phyloP scores from a whole-genome alignment of 2,888 invertebrate species.

The Chironomus riparius region DNA sequence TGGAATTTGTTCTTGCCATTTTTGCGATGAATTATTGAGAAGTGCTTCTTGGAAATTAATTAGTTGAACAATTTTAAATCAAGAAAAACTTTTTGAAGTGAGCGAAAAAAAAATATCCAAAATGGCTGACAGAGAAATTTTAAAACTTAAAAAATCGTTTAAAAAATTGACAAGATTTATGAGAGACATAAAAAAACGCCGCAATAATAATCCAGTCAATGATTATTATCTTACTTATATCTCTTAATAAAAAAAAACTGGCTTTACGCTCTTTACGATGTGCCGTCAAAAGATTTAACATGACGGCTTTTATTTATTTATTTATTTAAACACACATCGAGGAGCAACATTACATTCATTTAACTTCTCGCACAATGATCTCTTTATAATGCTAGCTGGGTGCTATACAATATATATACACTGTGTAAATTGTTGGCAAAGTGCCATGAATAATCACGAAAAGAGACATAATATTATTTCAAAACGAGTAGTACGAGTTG shows the following conservation, averaged over 20 bases:
- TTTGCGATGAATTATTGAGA: too few species aligned
- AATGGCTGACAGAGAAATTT: too few species aligned
- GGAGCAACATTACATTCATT: conserved; percentile 1
- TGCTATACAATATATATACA: neutral
- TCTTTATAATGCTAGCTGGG: neutral
- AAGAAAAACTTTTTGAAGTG: too few species aligned
- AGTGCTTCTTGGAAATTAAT: too few species aligned
- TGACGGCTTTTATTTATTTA: conserved; percentile 11
- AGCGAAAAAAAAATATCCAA: too few species aligned
- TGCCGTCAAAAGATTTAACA: conserved; percentile 17
- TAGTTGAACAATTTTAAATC: too few species aligned
- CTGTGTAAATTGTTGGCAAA: conserved; percentile 13
- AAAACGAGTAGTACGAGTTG: conserved; percentile 12
- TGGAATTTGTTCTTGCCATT: too few species aligned
- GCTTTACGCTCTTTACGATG: neutral
- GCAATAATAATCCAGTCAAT: too few species aligned
- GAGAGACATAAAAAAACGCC: too few species aligned
- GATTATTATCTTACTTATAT: too few species aligned
- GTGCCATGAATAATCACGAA: conserved; percentile 14
- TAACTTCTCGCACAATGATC: neutral
- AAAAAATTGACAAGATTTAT: too few species aligned
- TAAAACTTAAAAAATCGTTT: too few species aligned
- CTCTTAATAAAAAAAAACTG: neutral
- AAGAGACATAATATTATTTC: conserved; percentile 15
- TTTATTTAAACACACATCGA: conserved; percentile 6